Evolutionary conservation across 2,113 vertebrate species (phyloP).

Genomic region (Rana temporaria): DNA sequence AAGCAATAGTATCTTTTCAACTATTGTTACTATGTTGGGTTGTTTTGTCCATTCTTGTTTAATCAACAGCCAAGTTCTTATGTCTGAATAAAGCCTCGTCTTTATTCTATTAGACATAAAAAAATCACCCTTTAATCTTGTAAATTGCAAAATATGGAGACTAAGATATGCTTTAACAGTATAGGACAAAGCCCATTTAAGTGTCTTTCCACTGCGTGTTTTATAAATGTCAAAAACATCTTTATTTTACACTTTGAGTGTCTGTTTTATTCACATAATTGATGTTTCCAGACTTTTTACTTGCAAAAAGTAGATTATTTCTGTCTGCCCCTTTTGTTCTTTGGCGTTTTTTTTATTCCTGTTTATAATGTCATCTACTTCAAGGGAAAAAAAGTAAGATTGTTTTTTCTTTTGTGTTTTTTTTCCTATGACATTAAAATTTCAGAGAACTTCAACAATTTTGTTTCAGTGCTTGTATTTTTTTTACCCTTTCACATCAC

Average conservation of each 20-base stretch:
- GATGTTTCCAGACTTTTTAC: slow-evolving; percentile 23
- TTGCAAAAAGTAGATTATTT: slow-evolving; percentile 18
- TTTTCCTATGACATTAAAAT: slow-evolving; percentile 1
- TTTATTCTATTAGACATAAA: background rate
- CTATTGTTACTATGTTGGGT: too few relatives aligned
- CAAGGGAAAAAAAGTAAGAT: background rate
- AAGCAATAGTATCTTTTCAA: too few relatives aligned
- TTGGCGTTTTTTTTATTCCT: background rate
- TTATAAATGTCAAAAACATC: slow-evolving; percentile 21
- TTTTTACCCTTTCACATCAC: background rate
- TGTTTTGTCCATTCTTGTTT: too few relatives aligned
- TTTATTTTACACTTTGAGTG: slow-evolving; percentile 18
- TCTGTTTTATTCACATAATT: slow-evolving; percentile 24
- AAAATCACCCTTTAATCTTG: background rate
- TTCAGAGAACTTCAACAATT: background rate
- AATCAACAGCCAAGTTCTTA: too few relatives aligned
- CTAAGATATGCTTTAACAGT: background rate
- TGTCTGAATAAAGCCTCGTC: too few relatives aligned
- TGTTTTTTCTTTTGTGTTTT: too few relatives aligned
- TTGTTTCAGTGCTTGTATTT: background rate
- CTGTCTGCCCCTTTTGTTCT: slow-evolving; percentile 3
- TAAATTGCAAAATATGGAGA: background rate
- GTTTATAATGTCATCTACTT: slow-evolving; percentile 32
- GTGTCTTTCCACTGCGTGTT: background rate
- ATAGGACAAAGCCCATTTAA: background rate